Evolutionary conservation across 2,888 invertebrate genomes (phyloP).

Genomic region (Empis stercorea): DNA sequence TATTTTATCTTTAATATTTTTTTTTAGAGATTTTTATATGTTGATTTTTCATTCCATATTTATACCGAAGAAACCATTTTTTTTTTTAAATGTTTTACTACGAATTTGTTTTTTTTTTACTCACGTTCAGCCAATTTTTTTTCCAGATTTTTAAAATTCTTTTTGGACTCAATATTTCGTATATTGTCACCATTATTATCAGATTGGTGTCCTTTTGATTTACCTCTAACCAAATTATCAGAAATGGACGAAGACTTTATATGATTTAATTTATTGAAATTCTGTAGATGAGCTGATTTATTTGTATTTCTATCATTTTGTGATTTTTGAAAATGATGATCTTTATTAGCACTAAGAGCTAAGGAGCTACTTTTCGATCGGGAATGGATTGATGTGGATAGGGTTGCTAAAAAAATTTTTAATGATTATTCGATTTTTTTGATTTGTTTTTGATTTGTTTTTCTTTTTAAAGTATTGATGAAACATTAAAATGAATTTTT

Average conservation of each 20-base stretch:
- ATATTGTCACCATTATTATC: slow-evolving; percentile 3
- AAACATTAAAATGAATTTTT: too few relatives aligned
- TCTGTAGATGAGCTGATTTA: slow-evolving; percentile 25
- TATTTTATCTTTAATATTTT: too few relatives aligned
- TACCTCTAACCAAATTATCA: slow-evolving; percentile 9
- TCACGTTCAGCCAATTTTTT: slow-evolving; percentile 37
- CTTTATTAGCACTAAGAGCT: slow-evolving; percentile 38
- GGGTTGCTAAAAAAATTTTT: slow-evolving; percentile 54
- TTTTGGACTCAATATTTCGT: slow-evolving; percentile 16
- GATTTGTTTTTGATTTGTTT: too few relatives aligned
- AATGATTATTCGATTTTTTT: slow-evolving; percentile 16
- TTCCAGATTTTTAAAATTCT: slow-evolving; percentile 31
- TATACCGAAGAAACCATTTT: too few relatives aligned
- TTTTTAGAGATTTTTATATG: too few relatives aligned
- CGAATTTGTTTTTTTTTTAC: slow-evolving; percentile 22
- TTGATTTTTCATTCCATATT: too few relatives aligned
- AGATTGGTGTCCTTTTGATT: slow-evolving; percentile 11
- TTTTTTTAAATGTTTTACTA: too few relatives aligned
- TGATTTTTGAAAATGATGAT: slow-evolving; percentile 29
- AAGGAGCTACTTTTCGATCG: slow-evolving; percentile 52
- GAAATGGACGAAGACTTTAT: slow-evolving; percentile 8
- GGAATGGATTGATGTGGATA: slow-evolving; percentile 61
- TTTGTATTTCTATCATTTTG: slow-evolving; percentile 21
- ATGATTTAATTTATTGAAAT: slow-evolving; percentile 9
- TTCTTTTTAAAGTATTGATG: neutral